A percentile compares a stretch with the other conserved stretches of the same genome.
phyloP scores from a whole-genome alignment of 1,140 invertebrate genomes.

The Drosophila rhopaloa region DNA sequence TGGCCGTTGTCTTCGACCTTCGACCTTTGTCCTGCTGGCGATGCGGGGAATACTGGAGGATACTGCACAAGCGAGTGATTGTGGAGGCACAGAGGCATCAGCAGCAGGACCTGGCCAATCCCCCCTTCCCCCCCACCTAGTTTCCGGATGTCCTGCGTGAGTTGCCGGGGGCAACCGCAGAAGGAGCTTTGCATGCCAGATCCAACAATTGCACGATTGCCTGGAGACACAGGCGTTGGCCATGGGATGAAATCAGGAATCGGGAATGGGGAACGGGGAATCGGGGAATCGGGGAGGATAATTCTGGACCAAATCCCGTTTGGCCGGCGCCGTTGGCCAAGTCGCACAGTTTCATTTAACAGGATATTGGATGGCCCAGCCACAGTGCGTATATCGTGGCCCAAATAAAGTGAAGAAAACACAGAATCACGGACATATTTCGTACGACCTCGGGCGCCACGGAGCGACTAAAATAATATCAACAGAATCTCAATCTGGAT shows the following conservation, averaged over 20 bases:
- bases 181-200: conserved; percentile 7
- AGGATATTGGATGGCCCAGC: conserved; percentile 40
- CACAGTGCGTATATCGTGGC: too few species aligned
- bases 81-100: conserved; percentile 1
- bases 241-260: neutral
- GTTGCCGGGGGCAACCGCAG: conserved; percentile 3
- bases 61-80: conserved; percentile 13
- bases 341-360: conserved; percentile 28
- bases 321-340: conserved; percentile 10
- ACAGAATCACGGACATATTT: conserved; percentile 7
- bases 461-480: conserved; percentile 31
- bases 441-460: neutral
- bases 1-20: conserved; percentile 1
- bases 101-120: conserved; percentile 1
- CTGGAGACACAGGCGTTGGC: neutral
- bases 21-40: neutral
- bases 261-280: neutral
- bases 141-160: neutral
- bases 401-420: conserved; percentile 7
- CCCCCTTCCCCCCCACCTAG: neutral
- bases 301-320: neutral
- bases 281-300: neutral
- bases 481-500: conserved; percentile 35
- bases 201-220: conserved; percentile 1
- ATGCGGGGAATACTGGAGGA: neutral